Evolutionary conservation across 2,888 invertebrate species (phyloP).

Genomic region (Erynnis tages): DNA sequence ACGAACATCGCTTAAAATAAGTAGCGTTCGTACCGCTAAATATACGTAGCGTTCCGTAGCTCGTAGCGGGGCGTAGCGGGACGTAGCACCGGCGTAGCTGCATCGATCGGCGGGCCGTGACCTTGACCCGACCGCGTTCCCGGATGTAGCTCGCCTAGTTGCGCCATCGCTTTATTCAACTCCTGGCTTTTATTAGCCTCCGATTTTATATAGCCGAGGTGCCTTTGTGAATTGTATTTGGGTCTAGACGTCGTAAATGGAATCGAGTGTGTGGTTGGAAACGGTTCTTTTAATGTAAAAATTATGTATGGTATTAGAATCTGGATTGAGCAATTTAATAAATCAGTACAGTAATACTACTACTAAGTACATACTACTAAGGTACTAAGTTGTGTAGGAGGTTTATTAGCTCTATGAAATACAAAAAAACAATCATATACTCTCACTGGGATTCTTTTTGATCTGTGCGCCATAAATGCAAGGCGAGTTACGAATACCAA

Average conservation of each 20-base stretch:
- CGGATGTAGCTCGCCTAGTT: slow-evolving; percentile 73
- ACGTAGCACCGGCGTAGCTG: slow-evolving; percentile 73
- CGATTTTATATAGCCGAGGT: slow-evolving; percentile 49
- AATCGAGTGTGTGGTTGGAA: background rate
- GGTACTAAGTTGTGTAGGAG: too few relatives aligned
- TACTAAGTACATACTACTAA: too few relatives aligned
- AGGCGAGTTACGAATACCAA: too few relatives aligned
- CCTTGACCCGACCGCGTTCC: slow-evolving; percentile 83
- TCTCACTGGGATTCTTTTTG: too few relatives aligned
- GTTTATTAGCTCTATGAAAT: too few relatives aligned
- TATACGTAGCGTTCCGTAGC: slow-evolving; percentile 43
- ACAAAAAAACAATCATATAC: too few relatives aligned
- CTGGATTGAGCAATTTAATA: too few relatives aligned
- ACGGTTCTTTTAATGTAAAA: too few relatives aligned
- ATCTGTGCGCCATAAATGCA: too few relatives aligned
- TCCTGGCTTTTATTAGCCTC: slow-evolving; percentile 66
- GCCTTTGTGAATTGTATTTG: slow-evolving; percentile 27
- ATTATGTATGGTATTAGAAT: too few relatives aligned
- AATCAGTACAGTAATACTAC: too few relatives aligned
- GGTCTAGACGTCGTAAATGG: slow-evolving; percentile 25
- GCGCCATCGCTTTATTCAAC: slow-evolving; percentile 67
- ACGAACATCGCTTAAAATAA: slow-evolving; percentile 2
- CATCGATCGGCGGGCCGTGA: slow-evolving; percentile 84
- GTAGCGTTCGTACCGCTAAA: slow-evolving; percentile 33
- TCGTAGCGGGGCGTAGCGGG: slow-evolving; percentile 41